A percentile compares a stretch with the other conserved stretches of the same genome.
These are phyloP conservation scores for Idris sp. DNA, from an alignment of 1,140 invertebrate genomes.

Conservation along the genomic window DNA sequence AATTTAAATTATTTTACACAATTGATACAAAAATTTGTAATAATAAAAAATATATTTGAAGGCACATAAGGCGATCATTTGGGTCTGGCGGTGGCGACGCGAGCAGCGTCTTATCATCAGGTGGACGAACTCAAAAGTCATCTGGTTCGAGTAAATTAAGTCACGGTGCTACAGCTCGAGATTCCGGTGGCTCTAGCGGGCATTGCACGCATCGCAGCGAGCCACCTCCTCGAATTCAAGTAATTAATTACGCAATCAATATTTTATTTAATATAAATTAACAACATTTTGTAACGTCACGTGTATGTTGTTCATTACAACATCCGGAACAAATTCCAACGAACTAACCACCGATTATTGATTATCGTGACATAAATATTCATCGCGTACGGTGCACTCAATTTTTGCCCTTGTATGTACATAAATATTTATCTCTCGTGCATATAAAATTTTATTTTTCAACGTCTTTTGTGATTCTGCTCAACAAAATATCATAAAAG, in stretches of 20 bases:
- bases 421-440: too few species aligned
- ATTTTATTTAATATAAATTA: slow-evolving; percentile 20
- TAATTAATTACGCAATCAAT: slow-evolving; percentile 44
- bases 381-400: too few species aligned
- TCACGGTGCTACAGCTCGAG: slow-evolving; percentile 79
- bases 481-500: too few species aligned
- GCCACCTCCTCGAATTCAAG: slow-evolving; percentile 79
- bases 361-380: slow-evolving; percentile 38
- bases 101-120: slow-evolving; percentile 75
- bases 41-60: too few species aligned
- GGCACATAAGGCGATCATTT: slow-evolving; percentile 75
- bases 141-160: slow-evolving; percentile 77
- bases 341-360: slow-evolving; percentile 32
- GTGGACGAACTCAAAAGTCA: slow-evolving; percentile 76
- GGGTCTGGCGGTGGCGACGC: slow-evolving; percentile 76
- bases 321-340: slow-evolving; percentile 14
- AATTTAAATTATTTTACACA: too few species aligned
- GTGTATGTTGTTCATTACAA: slow-evolving; percentile 3
- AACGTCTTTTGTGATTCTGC: too few species aligned
- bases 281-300: slow-evolving; percentile 1
- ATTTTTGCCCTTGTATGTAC: too few species aligned
- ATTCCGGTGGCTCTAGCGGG: slow-evolving; percentile 87
- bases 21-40: too few species aligned
- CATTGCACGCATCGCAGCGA: slow-evolving; percentile 88
- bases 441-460: too few species aligned